A percentile compares a stretch with the other conserved stretches of the same genome.
These are phyloP conservation scores for Dusona sp. DNA, from an alignment of 2,888 invertebrate genomes.

Conservation along the genomic window DNA sequence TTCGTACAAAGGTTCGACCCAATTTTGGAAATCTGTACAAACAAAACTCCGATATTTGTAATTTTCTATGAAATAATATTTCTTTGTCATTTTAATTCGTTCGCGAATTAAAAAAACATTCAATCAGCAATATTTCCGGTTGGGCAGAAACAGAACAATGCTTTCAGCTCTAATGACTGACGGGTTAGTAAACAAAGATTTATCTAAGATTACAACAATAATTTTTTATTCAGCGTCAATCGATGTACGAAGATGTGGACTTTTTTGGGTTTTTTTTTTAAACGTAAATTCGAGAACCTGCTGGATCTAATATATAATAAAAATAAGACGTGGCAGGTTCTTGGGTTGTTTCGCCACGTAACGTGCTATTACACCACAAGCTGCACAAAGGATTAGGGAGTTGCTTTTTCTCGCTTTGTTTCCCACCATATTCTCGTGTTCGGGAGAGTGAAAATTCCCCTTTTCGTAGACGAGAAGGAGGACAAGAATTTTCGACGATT, in stretches of 20 bases:
- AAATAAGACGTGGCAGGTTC: constrained; percentile 40
- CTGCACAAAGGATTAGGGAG: constrained; percentile 31
- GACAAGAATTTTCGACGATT: constrained; percentile 58
- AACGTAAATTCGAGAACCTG: neutral
- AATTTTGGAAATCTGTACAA: neutral
- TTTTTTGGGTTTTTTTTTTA: neutral
- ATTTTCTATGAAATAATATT: neutral
- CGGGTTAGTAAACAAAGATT: neutral
- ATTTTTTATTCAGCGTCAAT: neutral
- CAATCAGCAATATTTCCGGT: neutral
- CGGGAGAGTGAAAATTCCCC: constrained; percentile 21
- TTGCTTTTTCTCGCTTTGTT: constrained; percentile 52
- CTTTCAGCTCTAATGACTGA: neutral
- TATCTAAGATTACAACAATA: neutral
- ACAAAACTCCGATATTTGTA: neutral
- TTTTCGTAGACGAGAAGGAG: constrained; percentile 22
- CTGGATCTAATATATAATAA: neutral
- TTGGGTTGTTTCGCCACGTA: constrained; percentile 26
- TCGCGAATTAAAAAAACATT: neutral
- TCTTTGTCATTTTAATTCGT: neutral
- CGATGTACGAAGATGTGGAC: neutral
- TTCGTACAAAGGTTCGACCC: neutral
- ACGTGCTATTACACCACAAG: constrained; percentile 26
- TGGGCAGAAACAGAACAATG: no score
- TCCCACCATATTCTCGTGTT: constrained; percentile 35